Conservation (phyloP, 2,797 vertebrate genomes). For the Galagoides demidoff region DNA sequence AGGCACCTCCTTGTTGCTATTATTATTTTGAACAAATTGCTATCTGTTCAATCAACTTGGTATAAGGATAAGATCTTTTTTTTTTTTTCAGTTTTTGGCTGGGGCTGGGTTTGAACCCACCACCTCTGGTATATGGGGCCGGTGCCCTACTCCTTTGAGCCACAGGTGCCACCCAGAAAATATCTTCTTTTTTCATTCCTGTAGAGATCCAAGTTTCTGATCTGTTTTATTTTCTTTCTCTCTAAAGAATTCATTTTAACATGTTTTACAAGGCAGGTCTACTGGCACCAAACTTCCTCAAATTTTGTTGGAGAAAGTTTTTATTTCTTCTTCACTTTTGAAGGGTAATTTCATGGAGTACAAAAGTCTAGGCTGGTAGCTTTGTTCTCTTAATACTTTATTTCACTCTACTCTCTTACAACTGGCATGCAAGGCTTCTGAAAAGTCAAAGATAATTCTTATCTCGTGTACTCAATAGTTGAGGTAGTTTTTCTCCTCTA, state of each 20-base stretch:
- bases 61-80: background rate
- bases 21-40: background rate
- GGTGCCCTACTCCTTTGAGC: too few relatives aligned
- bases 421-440: background rate
- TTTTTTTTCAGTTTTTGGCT: too few relatives aligned
- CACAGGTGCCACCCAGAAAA: too few relatives aligned
- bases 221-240: background rate
- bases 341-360: too few relatives aligned
- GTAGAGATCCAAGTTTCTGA: background rate
- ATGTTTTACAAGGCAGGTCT: background rate
- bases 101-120: too few relatives aligned
- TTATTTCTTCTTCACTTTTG: too few relatives aligned
- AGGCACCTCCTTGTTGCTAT: background rate
- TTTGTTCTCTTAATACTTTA: background rate
- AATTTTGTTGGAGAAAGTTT: background rate
- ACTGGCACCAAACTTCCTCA: background rate
- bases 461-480: background rate
- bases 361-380: too few relatives aligned
- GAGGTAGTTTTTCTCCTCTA: background rate
- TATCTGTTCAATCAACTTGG: background rate
- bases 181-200: background rate
- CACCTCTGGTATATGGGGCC: too few relatives aligned
- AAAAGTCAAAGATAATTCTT: background rate
- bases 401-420: background rate
- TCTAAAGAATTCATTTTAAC: background rate